These are phyloP conservation scores for Muntiacus reevesi DNA, from an alignment of 2,113 vertebrate genomes.

Conservation along the genomic window DNA sequence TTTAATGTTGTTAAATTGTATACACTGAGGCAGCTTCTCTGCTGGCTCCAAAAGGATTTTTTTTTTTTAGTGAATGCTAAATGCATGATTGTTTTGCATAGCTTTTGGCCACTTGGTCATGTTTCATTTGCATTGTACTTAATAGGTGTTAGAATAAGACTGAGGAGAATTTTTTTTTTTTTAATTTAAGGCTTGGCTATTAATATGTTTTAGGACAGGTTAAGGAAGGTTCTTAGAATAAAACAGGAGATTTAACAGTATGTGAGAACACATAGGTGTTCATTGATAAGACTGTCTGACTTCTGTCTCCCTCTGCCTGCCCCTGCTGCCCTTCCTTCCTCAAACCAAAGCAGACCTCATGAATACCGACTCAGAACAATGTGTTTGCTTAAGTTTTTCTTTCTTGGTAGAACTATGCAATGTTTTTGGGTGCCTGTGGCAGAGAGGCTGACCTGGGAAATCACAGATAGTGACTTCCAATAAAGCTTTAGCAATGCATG, in stretches of 20 bases:
- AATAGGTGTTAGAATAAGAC: neutral
- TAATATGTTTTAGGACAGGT: conserved; percentile 18
- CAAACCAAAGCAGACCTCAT: neutral
- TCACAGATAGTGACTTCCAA: neutral
- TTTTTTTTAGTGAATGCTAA: neutral
- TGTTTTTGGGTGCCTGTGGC: neutral
- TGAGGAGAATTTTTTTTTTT: neutral
- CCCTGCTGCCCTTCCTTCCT: neutral
- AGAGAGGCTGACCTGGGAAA: neutral
- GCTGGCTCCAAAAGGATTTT: neutral
- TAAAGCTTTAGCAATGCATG: neutral
- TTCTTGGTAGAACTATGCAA: neutral
- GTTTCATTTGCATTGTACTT: neutral
- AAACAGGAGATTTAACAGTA: conserved; percentile 24
- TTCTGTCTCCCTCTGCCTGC: neutral
- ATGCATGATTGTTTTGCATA: neutral
- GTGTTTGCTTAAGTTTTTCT: neutral
- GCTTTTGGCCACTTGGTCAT: neutral
- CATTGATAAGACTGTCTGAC: neutral
- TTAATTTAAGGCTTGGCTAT: neutral
- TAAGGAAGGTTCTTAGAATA: neutral
- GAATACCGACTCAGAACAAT: neutral
- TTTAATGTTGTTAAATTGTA: neutral
- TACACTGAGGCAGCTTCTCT: neutral
- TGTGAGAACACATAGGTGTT: neutral